These are phyloP conservation scores for Rhizoglyphus robini DNA, from an alignment of 1,140 invertebrate species.

Conservation along the genomic window DNA sequence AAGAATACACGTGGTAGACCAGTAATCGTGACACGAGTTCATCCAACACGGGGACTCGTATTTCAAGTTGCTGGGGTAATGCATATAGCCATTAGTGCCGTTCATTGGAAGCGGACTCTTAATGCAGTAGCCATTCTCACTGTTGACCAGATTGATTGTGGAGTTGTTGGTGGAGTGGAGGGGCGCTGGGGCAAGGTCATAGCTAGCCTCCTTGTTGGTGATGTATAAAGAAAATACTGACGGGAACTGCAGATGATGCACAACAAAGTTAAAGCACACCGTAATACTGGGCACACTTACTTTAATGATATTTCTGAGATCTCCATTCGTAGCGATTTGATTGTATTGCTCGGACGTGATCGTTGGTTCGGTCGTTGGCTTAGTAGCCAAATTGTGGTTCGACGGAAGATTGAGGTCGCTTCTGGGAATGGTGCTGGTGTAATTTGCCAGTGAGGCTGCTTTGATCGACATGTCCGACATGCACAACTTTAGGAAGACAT, in stretches of 20 bases:
- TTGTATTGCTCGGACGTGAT: conserved; percentile 12
- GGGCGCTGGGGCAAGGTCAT: neutral
- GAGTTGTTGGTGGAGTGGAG: conserved; percentile 6
- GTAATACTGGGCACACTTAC: neutral
- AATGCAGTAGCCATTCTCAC: neutral
- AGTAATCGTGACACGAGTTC: conserved; percentile 19
- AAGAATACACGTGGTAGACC: conserved; percentile 50
- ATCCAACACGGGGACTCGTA: neutral
- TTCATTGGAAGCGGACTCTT: neutral
- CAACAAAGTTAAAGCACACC: neutral
- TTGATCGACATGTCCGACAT: conserved; percentile 37
- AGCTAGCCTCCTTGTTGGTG: conserved; percentile 11
- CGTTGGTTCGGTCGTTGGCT: neutral
- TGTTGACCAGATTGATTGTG: conserved; percentile 12
- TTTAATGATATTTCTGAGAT: conserved; percentile 19
- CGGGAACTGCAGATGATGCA: conserved; percentile 13
- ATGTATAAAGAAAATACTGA: conserved; percentile 21
- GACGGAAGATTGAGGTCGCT: neutral
- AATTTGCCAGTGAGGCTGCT: neutral
- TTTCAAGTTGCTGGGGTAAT: neutral
- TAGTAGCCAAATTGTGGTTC: neutral
- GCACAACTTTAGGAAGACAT: conserved; percentile 84
- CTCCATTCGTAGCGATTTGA: conserved; percentile 15
- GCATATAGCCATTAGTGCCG: neutral
- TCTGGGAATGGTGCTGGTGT: neutral